Percentiles rank a stretch among this genome's conserved stretches.
Evolutionary conservation across 1,140 invertebrate species (phyloP).

Genomic region (Hylyphantes graminicola): DNA sequence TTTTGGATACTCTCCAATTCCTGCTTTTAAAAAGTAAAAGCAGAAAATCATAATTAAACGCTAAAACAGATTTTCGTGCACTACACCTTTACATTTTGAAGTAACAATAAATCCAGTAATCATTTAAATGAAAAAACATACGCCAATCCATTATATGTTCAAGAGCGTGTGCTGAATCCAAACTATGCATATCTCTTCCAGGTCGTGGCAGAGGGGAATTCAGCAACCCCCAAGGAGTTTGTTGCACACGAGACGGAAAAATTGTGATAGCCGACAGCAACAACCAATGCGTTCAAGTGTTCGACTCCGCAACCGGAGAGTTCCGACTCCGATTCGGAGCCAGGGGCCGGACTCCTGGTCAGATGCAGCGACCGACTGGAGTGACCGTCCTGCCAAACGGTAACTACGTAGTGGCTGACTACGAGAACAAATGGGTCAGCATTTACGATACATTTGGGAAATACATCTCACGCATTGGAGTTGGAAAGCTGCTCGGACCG

Average conservation of each 20-base stretch:
- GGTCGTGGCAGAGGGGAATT: conserved; percentile 73
- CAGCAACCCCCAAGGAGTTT: conserved; percentile 73
- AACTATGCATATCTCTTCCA: conserved; percentile 60
- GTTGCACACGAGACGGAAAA: conserved; percentile 67
- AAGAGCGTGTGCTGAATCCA: not conserved
- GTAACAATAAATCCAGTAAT: too few species aligned
- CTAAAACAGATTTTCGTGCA: too few species aligned
- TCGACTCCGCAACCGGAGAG: conserved; percentile 65
- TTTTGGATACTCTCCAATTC: too few species aligned
- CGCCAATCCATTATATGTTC: not conserved
- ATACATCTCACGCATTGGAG: conserved; percentile 72
- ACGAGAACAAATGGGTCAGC: conserved; percentile 74
- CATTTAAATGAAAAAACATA: not conserved
- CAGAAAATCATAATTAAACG: too few species aligned
- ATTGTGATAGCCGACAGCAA: conserved; percentile 74
- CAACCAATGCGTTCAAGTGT: conserved; percentile 73
- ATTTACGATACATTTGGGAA: conserved; percentile 72
- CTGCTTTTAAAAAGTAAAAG: too few species aligned
- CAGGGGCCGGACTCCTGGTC: conserved; percentile 42
- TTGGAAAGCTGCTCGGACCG: conserved; percentile 71
- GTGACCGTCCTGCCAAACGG: conserved; percentile 71
- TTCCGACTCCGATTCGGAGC: conserved; percentile 53
- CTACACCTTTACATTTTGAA: too few species aligned
- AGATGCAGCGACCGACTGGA: conserved; percentile 70
- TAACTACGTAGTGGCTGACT: conserved; percentile 73